Evolutionary conservation across 2,888 invertebrate genomes (phyloP), one percentile per base, ranked within the genome.

Genomic region (Temnothorax unifasciatus): DNA sequence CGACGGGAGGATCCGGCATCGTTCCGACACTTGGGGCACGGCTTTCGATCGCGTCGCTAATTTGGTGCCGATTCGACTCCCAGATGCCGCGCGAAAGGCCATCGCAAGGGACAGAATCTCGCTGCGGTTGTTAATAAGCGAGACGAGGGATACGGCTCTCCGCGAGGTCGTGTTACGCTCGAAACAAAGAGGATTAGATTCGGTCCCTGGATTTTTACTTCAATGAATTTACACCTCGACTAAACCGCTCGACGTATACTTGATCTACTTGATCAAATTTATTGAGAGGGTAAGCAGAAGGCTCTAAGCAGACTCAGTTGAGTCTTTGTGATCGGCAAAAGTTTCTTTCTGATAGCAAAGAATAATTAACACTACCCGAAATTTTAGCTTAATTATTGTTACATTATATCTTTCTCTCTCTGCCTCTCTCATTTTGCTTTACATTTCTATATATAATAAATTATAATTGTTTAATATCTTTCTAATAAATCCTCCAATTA

Each of bases 91-190:
- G 89, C 90, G 91, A 89, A 92, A 88, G 91, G 88, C 86, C 84
- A 61, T 88, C 91, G 90, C 92, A 90, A 92, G 92, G 89, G 92
- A 88, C 84, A 54, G 88, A 79, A 74, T 82, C 88, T 71, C 81
- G 79, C 71, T 57, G 77, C 50, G 59, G 83, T 79, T 34, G 44
- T 52, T 82, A 76, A 64, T 76, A 82, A 81, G 59, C 47, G 69
- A 71, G 71, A 79, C 34, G 66, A 25, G 15, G 15, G 54, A 77
- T 64, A 52, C 50, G 57, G 29, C 21, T 38, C 29, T 41, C 2
- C n/a, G 44, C 11, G 44, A 75, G 34, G 63, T 75, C 63, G 34
- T 11, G 47, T 47, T 75, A 25, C 11, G 41, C 25, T 38, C 54
- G 59, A 9, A 44, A 81, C 41, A 69, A 79, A 79, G 41, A 13